Evolutionary conservation across 2,113 vertebrate species (phyloP), one percentile per base, ranked within the genome.

Genomic region (Protomyctophum bolini): DNA sequence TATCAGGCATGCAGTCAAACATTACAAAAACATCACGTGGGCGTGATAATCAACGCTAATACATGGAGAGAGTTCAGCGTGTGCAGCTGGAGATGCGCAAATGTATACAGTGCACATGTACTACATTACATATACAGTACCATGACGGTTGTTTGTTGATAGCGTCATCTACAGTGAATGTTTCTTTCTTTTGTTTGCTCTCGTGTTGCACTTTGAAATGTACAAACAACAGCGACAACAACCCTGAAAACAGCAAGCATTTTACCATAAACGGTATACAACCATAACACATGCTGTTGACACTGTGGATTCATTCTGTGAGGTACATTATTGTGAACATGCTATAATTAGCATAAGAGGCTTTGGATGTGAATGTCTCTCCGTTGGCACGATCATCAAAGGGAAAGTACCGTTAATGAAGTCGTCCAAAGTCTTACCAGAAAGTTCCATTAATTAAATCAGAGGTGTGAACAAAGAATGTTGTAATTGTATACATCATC

Each of bases 1-100:
- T 77, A 81, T 74, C 81, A 83, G 48, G 75, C 76, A 80, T 78
- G 63, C 54, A 86, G 79, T 78, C 73, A 75, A 71, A 82, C 78
- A 76, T 72, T 76, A 6, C 15, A 59, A 59, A 41, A 41, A 49
- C 59, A 74, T 66, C 51, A 75, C 66, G 79, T 83, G 82, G 78
- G 85, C 78, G 86, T 76, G 81, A 86, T 88, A 88, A 83, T 85
- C 75, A 86, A 70, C 75, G 69, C 72, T 80, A 81, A 87, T 85
- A 67, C 66, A 83, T 80, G n/a, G n/a, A 73, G 80, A 83, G 67
- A 80, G 75, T 81, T 77, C 75, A 68, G 59, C 10, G 68, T 63
- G 55, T 63, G 64, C 60, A 41, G 54, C 68, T 2, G n/a, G 60
- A 64, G 66, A 82, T 55, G 61, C 73, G 64, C 70, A 63, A 66